phyloP scores from a whole-genome alignment of 2,888 invertebrate genomes.

The Thecocarcelia acutangulata region DNA sequence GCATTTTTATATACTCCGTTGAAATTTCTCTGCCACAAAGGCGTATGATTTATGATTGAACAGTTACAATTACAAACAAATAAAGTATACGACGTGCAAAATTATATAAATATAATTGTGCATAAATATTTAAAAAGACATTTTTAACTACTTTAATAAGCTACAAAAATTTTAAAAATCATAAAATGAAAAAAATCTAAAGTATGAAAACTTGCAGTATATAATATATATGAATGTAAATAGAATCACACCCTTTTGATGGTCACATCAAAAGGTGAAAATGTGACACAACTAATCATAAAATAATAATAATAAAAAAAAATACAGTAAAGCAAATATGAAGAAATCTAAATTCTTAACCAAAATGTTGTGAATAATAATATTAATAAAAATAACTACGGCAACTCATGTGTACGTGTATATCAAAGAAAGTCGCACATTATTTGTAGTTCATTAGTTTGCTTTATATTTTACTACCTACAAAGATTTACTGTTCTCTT shows the following conservation, averaged over 20 bases:
- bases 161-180: constrained; percentile 12
- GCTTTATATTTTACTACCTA: constrained; percentile 28
- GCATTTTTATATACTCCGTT: not conserved
- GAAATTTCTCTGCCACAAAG: not conserved
- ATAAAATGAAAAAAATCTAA: constrained; percentile 20
- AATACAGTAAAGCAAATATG: not conserved
- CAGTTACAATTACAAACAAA: constrained; percentile 27
- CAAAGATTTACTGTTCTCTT: constrained; percentile 25
- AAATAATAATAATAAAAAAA: constrained; percentile 3
- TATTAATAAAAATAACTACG: constrained; percentile 28
- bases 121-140: constrained; percentile 1
- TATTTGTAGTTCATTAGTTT: constrained; percentile 45
- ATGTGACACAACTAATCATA: constrained; percentile 30
- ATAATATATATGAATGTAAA: constrained; percentile 50
- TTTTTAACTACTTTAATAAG: constrained; percentile 14
- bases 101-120: constrained; percentile 1
- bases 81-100: constrained; percentile 52
- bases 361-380: constrained; percentile 21
- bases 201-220: constrained; percentile 24
- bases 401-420: not conserved
- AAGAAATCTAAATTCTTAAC: not conserved
- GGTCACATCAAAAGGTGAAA: constrained; percentile 58
- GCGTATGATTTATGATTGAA: constrained; percentile 52
- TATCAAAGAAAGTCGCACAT: constrained; percentile 7
- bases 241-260: constrained; percentile 63